Conservation (phyloP, 1,140 invertebrate species). For the Mizuhopecten yessoensis region DNA sequence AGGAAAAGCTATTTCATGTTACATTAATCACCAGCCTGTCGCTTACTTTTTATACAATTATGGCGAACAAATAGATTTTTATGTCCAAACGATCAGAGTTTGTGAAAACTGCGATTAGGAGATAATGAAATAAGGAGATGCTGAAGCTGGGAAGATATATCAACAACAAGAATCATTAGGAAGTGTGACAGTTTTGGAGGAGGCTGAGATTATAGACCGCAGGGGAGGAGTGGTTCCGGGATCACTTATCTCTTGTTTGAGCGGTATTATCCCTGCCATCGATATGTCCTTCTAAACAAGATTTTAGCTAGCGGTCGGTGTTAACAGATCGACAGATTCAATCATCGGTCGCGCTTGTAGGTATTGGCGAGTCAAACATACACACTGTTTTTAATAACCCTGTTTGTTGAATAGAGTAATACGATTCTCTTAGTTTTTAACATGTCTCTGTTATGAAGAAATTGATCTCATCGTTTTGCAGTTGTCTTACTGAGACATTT, state of each 20-base stretch:
- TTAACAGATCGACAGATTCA: not conserved
- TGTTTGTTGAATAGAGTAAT: not conserved
- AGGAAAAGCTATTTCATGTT: slow-evolving; percentile 39
- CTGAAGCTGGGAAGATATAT: not conserved
- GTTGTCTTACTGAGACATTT: too few relatives aligned
- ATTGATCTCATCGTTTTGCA: not conserved
- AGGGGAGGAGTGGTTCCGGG: not conserved
- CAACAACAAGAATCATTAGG: not conserved
- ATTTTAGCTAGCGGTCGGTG: not conserved
- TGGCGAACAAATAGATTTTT: slow-evolving; percentile 29
- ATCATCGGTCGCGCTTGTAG: not conserved
- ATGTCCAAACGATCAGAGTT: not conserved
- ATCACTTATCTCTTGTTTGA: not conserved
- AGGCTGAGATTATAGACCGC: not conserved
- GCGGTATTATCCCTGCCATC: not conserved
- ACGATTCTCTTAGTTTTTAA: not conserved
- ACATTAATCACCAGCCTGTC: not conserved
- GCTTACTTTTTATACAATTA: slow-evolving; percentile 12
- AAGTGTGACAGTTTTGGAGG: not conserved
- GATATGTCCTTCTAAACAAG: not conserved
- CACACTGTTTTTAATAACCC: not conserved
- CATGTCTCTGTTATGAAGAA: not conserved
- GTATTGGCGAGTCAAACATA: not conserved
- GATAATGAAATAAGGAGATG: slow-evolving; percentile 5
- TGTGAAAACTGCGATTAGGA: slow-evolving; percentile 1